Percentiles rank a stretch among this genome's conserved stretches.
Conservation (phyloP, 2,888 invertebrate species). For the Brassicogethes aeneus region DNA sequence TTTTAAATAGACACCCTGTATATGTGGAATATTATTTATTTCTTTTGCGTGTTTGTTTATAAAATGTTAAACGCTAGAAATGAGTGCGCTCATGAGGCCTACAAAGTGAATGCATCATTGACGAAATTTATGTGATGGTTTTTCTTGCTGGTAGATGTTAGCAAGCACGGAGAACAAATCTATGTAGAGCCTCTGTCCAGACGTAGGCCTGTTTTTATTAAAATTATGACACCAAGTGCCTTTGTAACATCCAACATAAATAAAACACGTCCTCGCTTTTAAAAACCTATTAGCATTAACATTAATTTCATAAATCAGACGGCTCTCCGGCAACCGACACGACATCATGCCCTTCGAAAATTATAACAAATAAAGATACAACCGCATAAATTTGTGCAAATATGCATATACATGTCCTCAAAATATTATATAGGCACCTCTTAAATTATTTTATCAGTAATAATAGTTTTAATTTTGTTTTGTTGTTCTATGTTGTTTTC, state of each 20-base stretch:
- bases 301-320: slow-evolving; percentile 2
- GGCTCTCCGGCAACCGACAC: neutral
- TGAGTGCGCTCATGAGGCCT: neutral
- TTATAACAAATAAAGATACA: neutral
- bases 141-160: slow-evolving; percentile 11
- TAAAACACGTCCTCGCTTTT: slow-evolving; percentile 1
- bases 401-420: neutral
- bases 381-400: neutral
- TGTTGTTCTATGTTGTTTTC: too few species aligned
- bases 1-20: too few species aligned
- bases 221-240: slow-evolving; percentile 18
- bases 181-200: slow-evolving; percentile 27
- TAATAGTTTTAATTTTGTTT: too few species aligned
- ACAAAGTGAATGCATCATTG: neutral
- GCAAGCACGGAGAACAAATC: slow-evolving; percentile 24
- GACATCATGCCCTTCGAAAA: neutral
- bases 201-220: slow-evolving; percentile 18
- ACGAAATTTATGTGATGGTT: neutral
- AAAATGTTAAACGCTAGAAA: too few species aligned
- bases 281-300: slow-evolving; percentile 2
- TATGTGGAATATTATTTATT: neutral
- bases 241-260: slow-evolving; percentile 3
- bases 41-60: too few species aligned
- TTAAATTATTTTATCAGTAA: too few species aligned
- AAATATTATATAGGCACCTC: too few species aligned